Percentiles rank a stretch among this genome's conserved stretches.
These are phyloP conservation scores for Trididemnum miniatum DNA, from an alignment of 23 tunicate genomes.

Conservation along the genomic window DNA sequence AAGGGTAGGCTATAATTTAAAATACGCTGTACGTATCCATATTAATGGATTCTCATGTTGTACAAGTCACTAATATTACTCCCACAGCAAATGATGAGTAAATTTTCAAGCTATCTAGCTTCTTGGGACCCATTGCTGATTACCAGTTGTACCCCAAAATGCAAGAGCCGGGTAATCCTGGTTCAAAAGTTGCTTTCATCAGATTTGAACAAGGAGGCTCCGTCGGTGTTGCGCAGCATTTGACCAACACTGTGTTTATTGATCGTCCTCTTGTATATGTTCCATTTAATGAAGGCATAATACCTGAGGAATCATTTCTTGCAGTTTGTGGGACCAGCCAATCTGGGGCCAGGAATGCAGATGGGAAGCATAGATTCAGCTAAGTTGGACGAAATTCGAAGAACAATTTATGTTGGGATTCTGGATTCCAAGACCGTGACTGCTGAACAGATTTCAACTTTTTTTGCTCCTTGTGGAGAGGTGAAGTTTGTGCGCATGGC, in stretches of 20 bases:
- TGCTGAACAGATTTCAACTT: slow-evolving; percentile 57
- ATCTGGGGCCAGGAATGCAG: slow-evolving; percentile 26
- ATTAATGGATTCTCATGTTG: slow-evolving; percentile 52
- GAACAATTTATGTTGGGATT: slow-evolving; percentile 89
- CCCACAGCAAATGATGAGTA: slow-evolving; percentile 75
- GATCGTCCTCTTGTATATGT: slow-evolving; percentile 90
- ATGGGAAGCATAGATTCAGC: slow-evolving; percentile 71
- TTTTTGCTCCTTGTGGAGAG: slow-evolving; percentile 76
- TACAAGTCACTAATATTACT: slow-evolving; percentile 82
- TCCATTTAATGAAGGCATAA: slow-evolving; percentile 80
- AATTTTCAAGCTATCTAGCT: slow-evolving; percentile 65
- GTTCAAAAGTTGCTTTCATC: slow-evolving; percentile 72
- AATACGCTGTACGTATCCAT: too few relatives aligned
- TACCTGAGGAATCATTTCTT: slow-evolving; percentile 72
- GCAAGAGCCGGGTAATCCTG: slow-evolving; percentile 30
- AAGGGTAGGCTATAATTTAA: too few relatives aligned
- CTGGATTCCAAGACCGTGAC: slow-evolving; percentile 85
- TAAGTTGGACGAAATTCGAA: slow-evolving; percentile 74
- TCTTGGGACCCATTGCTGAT: slow-evolving; percentile 71
- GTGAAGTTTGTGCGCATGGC: slow-evolving; percentile 80
- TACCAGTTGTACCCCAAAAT: slow-evolving; percentile 67
- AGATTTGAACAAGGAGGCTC: slow-evolving; percentile 38
- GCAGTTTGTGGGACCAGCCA: slow-evolving; percentile 62
- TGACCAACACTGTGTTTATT: slow-evolving; percentile 87
- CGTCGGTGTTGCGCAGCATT: slow-evolving; percentile 79